Conservation (phyloP, 1,140 invertebrate genomes). For the Zaprionus africanus region DNA sequence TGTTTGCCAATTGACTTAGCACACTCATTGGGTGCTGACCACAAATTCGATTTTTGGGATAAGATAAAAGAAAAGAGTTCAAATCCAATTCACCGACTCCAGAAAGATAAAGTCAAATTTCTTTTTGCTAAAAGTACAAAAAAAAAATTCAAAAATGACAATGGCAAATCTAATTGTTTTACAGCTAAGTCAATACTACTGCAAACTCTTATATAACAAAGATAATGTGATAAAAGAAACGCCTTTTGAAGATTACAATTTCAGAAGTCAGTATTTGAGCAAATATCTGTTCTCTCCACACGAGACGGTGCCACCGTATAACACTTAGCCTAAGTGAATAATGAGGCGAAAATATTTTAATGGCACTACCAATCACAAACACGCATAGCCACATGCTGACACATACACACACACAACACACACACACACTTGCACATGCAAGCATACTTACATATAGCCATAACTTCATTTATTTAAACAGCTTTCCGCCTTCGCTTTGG, state of each 20-base stretch:
- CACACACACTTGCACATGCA: constrained; percentile 22
- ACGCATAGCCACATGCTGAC: constrained; percentile 34
- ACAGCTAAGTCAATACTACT: too few species aligned
- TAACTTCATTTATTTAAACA: constrained; percentile 79
- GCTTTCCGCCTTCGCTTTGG: constrained; percentile 42
- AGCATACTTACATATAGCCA: constrained; percentile 18
- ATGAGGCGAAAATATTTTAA: constrained; percentile 81
- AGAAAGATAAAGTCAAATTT: constrained; percentile 39
- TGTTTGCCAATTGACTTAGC: constrained; percentile 76
- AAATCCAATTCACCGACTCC: constrained; percentile 31
- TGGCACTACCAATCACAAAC: constrained; percentile 58
- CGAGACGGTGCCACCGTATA: constrained; percentile 17
- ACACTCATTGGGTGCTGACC: constrained; percentile 72
- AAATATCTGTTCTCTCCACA: not conserved
- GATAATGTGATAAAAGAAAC: not conserved
- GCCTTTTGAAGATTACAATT: not conserved
- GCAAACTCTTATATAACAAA: not conserved
- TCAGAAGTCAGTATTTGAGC: not conserved
- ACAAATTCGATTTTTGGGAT: constrained; percentile 75
- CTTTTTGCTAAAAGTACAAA: not conserved
- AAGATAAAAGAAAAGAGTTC: constrained; percentile 44
- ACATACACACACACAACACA: constrained; percentile 31
- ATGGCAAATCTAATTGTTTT: not conserved
- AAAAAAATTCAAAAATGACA: not conserved
- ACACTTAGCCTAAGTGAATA: constrained; percentile 66